Percentiles rank a stretch among this genome's conserved stretches.
phyloP scores from a whole-genome alignment of 2,888 invertebrate species.

The Polylopha cassiicola region DNA sequence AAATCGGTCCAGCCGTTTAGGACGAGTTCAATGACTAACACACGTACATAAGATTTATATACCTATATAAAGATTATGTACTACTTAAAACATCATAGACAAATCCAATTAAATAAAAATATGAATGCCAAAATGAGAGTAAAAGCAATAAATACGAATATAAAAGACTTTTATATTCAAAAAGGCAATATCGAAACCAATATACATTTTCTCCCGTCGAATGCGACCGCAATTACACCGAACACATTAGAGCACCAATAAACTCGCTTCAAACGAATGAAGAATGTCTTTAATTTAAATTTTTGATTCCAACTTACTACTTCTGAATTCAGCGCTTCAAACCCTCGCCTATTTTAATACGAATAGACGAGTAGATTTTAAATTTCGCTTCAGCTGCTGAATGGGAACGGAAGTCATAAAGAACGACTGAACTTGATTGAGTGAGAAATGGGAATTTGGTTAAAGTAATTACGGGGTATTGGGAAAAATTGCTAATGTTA shows the following conservation, averaged over 20 bases:
- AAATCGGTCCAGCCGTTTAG: too few species aligned
- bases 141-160: too few species aligned
- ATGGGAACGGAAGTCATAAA: constrained; percentile 48
- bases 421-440: constrained; percentile 51
- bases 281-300: constrained; percentile 65
- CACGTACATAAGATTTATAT: too few species aligned
- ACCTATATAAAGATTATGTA: too few species aligned
- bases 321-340: constrained; percentile 46
- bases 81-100: too few species aligned
- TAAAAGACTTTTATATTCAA: too few species aligned
- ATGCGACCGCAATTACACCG: constrained; percentile 33
- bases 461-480: constrained; percentile 50
- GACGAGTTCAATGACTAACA: too few species aligned
- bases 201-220: constrained; percentile 13
- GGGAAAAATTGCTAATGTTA: constrained; percentile 60
- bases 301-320: constrained; percentile 54
- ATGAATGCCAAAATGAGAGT: too few species aligned
- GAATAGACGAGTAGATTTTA: constrained; percentile 43
- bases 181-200: constrained; percentile 18
- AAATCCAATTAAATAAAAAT: too few species aligned
- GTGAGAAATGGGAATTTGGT: constrained; percentile 48
- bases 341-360: constrained; percentile 48
- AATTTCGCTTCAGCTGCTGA: constrained; percentile 44
- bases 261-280: constrained; percentile 50
- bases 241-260: constrained; percentile 46